These are phyloP conservation scores for Microplitis manilae DNA, from an alignment of 2,888 invertebrate genomes.

Conservation along the genomic window DNA sequence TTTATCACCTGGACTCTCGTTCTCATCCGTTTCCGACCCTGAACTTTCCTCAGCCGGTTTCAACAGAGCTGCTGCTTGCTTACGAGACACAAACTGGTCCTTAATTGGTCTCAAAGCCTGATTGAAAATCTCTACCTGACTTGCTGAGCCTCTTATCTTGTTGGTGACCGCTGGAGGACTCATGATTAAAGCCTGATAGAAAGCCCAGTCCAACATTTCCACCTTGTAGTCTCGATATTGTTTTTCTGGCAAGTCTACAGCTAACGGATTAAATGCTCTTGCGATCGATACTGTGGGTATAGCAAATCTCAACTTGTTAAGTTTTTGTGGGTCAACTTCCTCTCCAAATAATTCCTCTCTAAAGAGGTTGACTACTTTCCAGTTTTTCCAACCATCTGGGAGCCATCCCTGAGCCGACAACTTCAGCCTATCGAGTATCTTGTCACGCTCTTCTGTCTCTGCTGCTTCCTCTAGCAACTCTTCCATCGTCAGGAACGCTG, in stretches of 20 bases:
- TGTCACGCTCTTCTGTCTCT: background rate
- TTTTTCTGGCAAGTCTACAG: background rate
- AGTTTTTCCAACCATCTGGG: background rate
- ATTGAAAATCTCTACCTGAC: background rate
- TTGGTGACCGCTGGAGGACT: background rate
- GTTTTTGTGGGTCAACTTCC: background rate
- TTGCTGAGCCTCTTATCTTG: slow-evolving; percentile 11
- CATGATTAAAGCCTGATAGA: background rate
- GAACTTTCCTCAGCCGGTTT: background rate
- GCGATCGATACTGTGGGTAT: background rate
- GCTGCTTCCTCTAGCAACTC: background rate
- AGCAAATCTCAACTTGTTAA: background rate
- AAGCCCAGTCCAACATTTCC: background rate
- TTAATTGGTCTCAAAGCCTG: background rate
- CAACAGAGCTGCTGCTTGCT: background rate
- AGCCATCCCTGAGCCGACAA: background rate
- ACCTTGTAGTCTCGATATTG: background rate
- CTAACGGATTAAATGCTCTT: background rate
- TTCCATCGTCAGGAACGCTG: background rate
- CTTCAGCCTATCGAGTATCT: background rate
- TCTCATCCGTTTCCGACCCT: too few relatives aligned
- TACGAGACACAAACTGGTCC: background rate
- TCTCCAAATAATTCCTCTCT: background rate
- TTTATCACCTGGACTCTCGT: too few relatives aligned
- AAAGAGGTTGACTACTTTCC: background rate